Evolutionary conservation across 2,797 vertebrate species (phyloP).

Genomic region (Nannoperca australis): DNA sequence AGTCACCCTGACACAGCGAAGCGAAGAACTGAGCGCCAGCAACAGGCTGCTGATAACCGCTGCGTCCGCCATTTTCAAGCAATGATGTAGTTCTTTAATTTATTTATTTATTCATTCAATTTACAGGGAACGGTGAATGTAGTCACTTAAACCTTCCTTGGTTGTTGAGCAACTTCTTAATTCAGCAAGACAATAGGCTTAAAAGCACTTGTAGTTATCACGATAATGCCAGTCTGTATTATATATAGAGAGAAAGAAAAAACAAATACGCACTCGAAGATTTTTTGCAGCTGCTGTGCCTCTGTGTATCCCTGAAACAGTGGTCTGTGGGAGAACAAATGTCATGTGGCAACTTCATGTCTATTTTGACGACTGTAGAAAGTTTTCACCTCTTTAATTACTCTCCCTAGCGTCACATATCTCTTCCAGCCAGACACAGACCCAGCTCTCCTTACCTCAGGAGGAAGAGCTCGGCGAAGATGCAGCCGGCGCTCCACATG

Average conservation of each 20-base stretch:
- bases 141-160: too few species aligned
- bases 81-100: not conserved
- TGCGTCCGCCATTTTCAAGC: not conserved
- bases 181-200: not conserved
- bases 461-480: slow-evolving; percentile 87
- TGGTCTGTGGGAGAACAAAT: slow-evolving; percentile 72
- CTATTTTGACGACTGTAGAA: not conserved
- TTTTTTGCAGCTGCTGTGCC: slow-evolving; percentile 85
- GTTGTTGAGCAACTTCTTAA: too few species aligned
- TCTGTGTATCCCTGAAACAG: slow-evolving; percentile 82
- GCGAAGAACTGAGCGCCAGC: not conserved
- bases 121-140: not conserved
- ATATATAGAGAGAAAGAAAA: not conserved
- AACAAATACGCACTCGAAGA: slow-evolving; percentile 83
- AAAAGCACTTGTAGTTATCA: not conserved
- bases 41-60: not conserved
- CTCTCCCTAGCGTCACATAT: not conserved
- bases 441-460: slow-evolving; percentile 69
- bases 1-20: slow-evolving; percentile 70
- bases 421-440: slow-evolving; percentile 8
- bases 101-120: not conserved
- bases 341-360: not conserved
- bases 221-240: not conserved
- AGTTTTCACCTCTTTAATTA: not conserved
- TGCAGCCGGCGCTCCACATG: slow-evolving; percentile 87